A percentile compares a stretch with the other conserved stretches of the same genome.
phyloP scores from a whole-genome alignment of 1,140 invertebrate genomes.

The Drosophila nebulosa region DNA sequence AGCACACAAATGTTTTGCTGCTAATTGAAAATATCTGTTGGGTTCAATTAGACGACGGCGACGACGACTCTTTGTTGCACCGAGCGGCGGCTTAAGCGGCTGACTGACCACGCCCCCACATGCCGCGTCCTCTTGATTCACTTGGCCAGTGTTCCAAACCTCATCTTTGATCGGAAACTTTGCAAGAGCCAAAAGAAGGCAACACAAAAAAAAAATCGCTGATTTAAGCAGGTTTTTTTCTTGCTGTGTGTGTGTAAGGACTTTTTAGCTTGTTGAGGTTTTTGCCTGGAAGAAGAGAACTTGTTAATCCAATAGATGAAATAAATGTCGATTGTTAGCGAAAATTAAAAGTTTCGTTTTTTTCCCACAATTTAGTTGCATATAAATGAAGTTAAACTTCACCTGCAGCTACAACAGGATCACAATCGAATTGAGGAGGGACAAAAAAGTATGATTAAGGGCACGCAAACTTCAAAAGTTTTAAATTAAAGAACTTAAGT shows the following conservation, averaged over 20 bases:
- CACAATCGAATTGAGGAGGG: not conserved
- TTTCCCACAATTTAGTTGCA: constrained; percentile 50
- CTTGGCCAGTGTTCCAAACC: not conserved
- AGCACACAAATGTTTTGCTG: constrained; percentile 80
- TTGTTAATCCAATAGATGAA: constrained; percentile 31
- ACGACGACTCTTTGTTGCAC: constrained; percentile 36
- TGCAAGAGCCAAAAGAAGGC: constrained; percentile 24
- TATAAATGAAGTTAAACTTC: constrained; percentile 53
- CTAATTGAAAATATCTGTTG: constrained; percentile 81
- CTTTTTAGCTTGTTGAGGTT: constrained; percentile 63
- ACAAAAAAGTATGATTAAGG: not conserved
- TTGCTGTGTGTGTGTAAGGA: constrained; percentile 40
- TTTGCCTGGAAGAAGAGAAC: not conserved
- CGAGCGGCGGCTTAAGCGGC: constrained; percentile 58
- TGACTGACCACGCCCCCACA: constrained; percentile 10
- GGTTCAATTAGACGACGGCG: constrained; percentile 76
- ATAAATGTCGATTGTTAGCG: constrained; percentile 53
- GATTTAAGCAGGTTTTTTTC: constrained; percentile 57
- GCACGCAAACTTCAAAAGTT: not conserved
- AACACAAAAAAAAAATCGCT: constrained; percentile 39
- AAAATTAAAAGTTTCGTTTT: constrained; percentile 41
- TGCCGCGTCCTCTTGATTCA: not conserved
- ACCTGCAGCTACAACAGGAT: constrained; percentile 39
- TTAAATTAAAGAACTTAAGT: not conserved
- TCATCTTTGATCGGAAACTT: constrained; percentile 24